A percentile compares a stretch with the other conserved stretches of the same genome.
Evolutionary conservation across 2,888 invertebrate species (phyloP).

Genomic region (Scaptomyza tumidula): DNA sequence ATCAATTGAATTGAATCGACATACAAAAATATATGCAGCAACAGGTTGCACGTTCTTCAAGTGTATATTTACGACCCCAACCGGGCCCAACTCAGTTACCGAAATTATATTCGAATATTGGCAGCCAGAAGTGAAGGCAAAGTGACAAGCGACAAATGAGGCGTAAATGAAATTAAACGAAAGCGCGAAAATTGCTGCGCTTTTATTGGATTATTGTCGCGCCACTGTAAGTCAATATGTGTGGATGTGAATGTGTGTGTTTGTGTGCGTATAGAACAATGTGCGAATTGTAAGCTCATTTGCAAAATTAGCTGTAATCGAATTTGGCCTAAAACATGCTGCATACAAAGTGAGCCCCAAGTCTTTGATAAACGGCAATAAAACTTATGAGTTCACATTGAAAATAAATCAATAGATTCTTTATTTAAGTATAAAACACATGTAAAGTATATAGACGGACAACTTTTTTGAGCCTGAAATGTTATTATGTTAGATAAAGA

Average conservation of each 20-base stretch:
- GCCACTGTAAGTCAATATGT: conserved; percentile 11
- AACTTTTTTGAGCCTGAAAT: too few species aligned
- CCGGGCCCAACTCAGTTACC: conserved; percentile 19
- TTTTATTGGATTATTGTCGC: conserved; percentile 75
- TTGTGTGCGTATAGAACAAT: conserved; percentile 56
- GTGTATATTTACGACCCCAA: neutral
- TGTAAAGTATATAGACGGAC: too few species aligned
- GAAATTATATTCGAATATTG: conserved; percentile 49
- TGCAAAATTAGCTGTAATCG: conserved; percentile 71
- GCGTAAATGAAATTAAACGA: conserved; percentile 80
- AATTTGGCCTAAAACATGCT: conserved; percentile 48
- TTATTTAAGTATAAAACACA: neutral
- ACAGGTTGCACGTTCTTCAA: conserved; percentile 53
- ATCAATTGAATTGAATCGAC: conserved; percentile 39
- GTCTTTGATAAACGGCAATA: neutral
- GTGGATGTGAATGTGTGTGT: conserved; percentile 2
- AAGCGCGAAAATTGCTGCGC: conserved; percentile 76
- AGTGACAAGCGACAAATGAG: conserved; percentile 76
- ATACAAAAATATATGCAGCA: conserved; percentile 42
- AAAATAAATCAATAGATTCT: neutral
- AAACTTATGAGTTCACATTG: conserved; percentile 17
- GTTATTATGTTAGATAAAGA: too few species aligned
- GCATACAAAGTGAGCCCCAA: conserved; percentile 42
- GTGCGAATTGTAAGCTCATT: conserved; percentile 78
- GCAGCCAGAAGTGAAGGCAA: conserved; percentile 24